Evolutionary conservation across 2,888 invertebrate genomes (phyloP).

Genomic region (Tetrapedia diversipes): DNA sequence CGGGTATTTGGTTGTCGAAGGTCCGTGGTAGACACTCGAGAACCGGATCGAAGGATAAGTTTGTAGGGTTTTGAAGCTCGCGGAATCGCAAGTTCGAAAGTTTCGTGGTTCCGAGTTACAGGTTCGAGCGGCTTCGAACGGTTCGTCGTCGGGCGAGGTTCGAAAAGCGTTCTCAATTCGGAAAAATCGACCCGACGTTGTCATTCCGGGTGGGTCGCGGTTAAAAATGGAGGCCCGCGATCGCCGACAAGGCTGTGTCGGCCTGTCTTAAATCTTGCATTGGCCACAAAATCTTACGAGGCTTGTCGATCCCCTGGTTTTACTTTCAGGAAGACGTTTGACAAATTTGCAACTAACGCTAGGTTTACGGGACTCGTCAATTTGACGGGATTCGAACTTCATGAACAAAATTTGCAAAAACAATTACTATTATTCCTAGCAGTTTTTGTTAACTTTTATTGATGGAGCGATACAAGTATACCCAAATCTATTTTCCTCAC

Average conservation of each 20-base stretch:
- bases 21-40: background rate
- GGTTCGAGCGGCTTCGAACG: background rate
- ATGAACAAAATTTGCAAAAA: no score
- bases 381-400: no score
- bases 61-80: background rate
- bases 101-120: background rate
- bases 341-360: no score
- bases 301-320: background rate
- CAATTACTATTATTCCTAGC: no score
- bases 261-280: background rate
- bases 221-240: background rate
- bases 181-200: background rate
- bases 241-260: background rate
- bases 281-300: background rate
- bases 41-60: background rate
- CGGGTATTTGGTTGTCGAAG: background rate
- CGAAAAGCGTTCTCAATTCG: background rate
- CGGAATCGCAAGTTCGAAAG: background rate
- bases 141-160: background rate
- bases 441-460: no score
- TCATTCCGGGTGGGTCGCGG: background rate
- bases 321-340: background rate
- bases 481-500: no score
- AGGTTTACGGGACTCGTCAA: no score
- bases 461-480: no score